These are phyloP conservation scores for Psix sp. DNA, from an alignment of 1,140 invertebrate genomes.

Conservation along the genomic window DNA sequence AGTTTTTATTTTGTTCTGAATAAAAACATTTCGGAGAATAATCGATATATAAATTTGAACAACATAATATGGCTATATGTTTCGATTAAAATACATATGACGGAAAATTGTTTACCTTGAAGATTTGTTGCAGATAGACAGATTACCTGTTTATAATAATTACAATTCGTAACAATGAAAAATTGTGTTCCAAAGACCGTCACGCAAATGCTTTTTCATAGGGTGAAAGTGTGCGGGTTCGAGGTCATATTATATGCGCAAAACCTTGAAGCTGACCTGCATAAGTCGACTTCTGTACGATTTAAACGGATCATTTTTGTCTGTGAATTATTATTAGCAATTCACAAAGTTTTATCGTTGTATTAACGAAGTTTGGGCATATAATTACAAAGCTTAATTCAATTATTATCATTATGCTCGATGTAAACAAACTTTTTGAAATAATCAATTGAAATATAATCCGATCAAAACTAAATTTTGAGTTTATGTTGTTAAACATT, in stretches of 20 bases:
- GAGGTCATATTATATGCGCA: constrained; percentile 17
- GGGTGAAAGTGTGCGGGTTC: constrained; percentile 31
- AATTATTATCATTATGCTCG: constrained; percentile 34
- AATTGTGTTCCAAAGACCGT: constrained; percentile 6
- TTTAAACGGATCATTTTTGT: constrained; percentile 41
- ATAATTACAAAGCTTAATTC: constrained; percentile 32
- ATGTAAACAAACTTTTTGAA: constrained; percentile 18
- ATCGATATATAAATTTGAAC: too few species aligned
- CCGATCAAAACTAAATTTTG: too few species aligned
- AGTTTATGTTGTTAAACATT: too few species aligned
- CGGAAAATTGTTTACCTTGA: too few species aligned
- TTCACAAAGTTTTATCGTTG: constrained; percentile 19
- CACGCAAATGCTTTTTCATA: constrained; percentile 21
- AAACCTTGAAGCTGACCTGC: constrained; percentile 43
- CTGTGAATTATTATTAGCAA: constrained; percentile 40
- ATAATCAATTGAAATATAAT: too few species aligned
- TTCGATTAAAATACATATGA: too few species aligned
- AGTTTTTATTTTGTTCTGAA: too few species aligned
- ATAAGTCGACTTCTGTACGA: constrained; percentile 35
- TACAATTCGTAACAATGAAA: too few species aligned
- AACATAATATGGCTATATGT: too few species aligned
- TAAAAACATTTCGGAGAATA: too few species aligned
- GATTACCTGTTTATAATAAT: too few species aligned
- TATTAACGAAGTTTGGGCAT: constrained; percentile 1
- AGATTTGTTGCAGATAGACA: too few species aligned